Conservation (phyloP, 1,140 invertebrate genomes). For the Eufriesea mexicana region DNA sequence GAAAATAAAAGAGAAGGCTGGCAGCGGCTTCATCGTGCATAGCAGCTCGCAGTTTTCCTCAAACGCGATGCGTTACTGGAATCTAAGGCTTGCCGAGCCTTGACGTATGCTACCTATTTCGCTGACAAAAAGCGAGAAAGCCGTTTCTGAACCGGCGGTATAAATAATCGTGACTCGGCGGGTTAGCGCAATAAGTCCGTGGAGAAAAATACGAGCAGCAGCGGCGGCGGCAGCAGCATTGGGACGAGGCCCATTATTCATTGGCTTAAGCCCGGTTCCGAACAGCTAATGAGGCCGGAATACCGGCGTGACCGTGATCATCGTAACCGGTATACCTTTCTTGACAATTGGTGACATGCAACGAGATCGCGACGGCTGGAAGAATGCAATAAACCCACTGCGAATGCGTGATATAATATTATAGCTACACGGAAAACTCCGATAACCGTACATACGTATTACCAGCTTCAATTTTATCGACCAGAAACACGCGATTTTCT, state of each 20-base stretch:
- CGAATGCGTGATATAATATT: neutral
- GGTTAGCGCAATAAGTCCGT: slow-evolving; percentile 53
- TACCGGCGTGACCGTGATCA: slow-evolving; percentile 43
- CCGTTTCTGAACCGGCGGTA: slow-evolving; percentile 49
- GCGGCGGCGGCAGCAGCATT: slow-evolving; percentile 40
- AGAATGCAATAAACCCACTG: slow-evolving; percentile 9
- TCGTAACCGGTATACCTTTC: slow-evolving; percentile 38
- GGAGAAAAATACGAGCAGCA: slow-evolving; percentile 57
- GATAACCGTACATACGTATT: neutral
- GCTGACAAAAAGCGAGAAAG: slow-evolving; percentile 54
- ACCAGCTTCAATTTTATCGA: neutral
- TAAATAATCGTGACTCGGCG: slow-evolving; percentile 60
- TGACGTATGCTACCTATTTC: slow-evolving; percentile 34
- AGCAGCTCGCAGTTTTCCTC: neutral
- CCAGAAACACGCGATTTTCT: neutral
- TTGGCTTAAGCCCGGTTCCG: slow-evolving; percentile 53
- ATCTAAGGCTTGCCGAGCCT: neutral
- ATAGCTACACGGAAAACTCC: neutral
- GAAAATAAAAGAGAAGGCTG: neutral
- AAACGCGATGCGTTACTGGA: neutral
- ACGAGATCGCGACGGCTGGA: neutral
- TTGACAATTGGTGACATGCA: slow-evolving; percentile 41
- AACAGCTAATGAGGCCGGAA: slow-evolving; percentile 60
- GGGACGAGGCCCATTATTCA: slow-evolving; percentile 61
- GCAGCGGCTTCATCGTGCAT: neutral